Conservation (phyloP, 2,113 vertebrate species). For the Macquaria ambigua region DNA sequence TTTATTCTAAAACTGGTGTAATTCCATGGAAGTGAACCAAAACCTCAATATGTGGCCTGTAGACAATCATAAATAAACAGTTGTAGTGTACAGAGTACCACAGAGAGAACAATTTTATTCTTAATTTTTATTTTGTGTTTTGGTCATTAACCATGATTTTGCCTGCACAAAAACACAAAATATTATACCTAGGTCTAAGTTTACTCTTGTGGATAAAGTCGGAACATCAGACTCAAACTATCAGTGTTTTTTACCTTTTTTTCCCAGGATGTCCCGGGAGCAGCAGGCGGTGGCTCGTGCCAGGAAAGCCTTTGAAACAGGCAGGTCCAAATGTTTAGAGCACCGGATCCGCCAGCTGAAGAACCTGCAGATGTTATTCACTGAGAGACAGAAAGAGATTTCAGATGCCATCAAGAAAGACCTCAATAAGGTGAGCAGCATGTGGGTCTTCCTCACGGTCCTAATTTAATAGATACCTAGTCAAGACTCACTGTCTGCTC, state of each 20-base stretch:
- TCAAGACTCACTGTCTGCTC: not conserved
- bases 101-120: too few relatives aligned
- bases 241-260: not conserved
- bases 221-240: not conserved
- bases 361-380: constrained; percentile 86
- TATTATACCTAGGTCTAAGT: not conserved
- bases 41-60: not conserved
- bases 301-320: constrained; percentile 86
- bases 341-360: constrained; percentile 89
- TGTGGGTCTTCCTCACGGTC: not conserved
- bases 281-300: constrained; percentile 83
- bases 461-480: not conserved
- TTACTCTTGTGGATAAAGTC: too few relatives aligned
- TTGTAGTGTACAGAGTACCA: too few relatives aligned
- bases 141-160: not conserved
- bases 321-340: constrained; percentile 85
- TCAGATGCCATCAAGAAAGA: constrained; percentile 86
- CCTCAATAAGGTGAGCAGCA: constrained; percentile 86
- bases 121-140: not conserved
- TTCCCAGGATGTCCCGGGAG: constrained; percentile 82
- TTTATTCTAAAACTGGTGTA: too few relatives aligned
- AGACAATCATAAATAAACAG: not conserved
- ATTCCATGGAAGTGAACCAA: not conserved
- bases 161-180: not conserved
- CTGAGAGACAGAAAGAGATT: constrained; percentile 86